Conservation (phyloP, 2,113 vertebrate genomes). For the Prunella himalayana region DNA sequence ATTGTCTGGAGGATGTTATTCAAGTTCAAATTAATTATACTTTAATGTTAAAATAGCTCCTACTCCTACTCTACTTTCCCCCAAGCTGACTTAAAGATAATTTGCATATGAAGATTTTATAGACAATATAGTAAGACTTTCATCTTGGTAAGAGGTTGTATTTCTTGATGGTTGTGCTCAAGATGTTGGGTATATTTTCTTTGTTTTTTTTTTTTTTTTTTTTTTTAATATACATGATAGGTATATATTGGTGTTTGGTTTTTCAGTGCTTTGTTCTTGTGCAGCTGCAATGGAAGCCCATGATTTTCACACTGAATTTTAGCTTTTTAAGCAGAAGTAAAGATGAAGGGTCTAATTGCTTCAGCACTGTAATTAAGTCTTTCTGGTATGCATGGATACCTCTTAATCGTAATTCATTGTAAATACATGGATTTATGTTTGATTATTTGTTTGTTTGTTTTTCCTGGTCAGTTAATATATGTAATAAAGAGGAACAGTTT, state of each 20-base stretch:
- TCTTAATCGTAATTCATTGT: neutral
- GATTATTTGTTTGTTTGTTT: neutral
- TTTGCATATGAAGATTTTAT: neutral
- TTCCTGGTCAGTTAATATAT: neutral
- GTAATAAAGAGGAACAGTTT: neutral
- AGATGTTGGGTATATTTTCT: neutral
- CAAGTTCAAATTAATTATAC: neutral
- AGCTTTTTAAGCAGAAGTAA: neutral
- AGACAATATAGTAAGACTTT: neutral
- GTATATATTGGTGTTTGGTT: neutral
- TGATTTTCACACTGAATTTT: neutral
- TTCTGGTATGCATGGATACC: neutral
- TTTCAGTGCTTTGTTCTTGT: neutral
- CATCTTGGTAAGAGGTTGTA: neutral
- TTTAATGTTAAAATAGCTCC: neutral
- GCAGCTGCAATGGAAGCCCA: neutral
- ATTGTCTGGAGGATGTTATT: neutral
- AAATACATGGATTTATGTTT: neutral
- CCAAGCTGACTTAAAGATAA: neutral
- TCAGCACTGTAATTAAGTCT: neutral
- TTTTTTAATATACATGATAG: neutral
- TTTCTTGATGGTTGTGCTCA: neutral
- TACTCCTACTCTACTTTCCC: neutral
- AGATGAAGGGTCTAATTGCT: neutral
- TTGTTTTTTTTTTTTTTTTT: rapidly evolving